These are phyloP conservation scores for Troides helena DNA, from an alignment of 2,888 invertebrate genomes.

Conservation along the genomic window DNA sequence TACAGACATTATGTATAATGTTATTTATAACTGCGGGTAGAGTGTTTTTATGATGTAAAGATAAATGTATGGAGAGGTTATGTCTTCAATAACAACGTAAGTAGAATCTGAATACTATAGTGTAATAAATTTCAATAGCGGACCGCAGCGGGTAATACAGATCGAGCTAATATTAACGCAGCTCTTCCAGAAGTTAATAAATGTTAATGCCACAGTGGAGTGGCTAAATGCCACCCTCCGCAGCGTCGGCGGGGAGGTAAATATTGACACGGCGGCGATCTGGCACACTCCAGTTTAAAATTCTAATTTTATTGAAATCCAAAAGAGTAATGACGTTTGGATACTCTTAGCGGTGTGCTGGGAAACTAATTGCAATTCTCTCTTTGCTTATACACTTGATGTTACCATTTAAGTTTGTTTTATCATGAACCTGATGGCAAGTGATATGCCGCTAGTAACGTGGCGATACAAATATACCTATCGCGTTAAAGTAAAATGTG, in stretches of 20 bases:
- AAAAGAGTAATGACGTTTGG: slow-evolving; percentile 35
- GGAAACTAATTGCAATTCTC: slow-evolving; percentile 25
- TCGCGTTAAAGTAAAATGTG: too few species aligned
- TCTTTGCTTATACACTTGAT: neutral
- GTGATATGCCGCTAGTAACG: too few species aligned
- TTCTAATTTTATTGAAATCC: slow-evolving; percentile 66
- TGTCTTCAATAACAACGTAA: too few species aligned
- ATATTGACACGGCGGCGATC: slow-evolving; percentile 63
- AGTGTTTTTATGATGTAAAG: too few species aligned
- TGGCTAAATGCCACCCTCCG: slow-evolving; percentile 44
- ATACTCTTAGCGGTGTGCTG: slow-evolving; percentile 29
- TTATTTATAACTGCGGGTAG: too few species aligned
- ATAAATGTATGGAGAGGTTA: too few species aligned
- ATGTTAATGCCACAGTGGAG: slow-evolving; percentile 71
- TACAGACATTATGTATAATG: too few species aligned
- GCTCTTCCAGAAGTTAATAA: slow-evolving; percentile 67
- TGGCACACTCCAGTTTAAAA: slow-evolving; percentile 63
- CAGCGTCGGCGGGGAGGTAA: slow-evolving; percentile 47
- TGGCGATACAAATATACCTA: too few species aligned
- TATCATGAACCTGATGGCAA: too few species aligned
- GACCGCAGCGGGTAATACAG: slow-evolving; percentile 55
- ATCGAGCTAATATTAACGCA: slow-evolving; percentile 71
- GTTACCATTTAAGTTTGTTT: too few species aligned
- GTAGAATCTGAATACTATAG: neutral
- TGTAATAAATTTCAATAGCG: slow-evolving; percentile 58